These are phyloP conservation scores for Blomia tropicalis DNA, from an alignment of 2,888 invertebrate genomes.

Conservation along the genomic window DNA sequence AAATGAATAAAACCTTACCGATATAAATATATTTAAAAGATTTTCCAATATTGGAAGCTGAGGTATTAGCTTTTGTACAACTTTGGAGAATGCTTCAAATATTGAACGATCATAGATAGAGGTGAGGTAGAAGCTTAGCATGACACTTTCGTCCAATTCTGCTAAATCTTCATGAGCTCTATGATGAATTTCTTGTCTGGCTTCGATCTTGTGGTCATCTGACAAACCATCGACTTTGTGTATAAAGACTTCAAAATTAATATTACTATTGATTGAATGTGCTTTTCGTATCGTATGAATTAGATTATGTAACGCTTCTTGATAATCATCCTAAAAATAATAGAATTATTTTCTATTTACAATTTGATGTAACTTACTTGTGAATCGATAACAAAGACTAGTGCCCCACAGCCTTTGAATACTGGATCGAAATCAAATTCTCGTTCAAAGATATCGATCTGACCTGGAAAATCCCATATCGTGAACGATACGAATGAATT, in stretches of 20 bases:
- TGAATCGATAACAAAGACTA: conserved; percentile 98
- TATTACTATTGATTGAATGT: conserved; percentile 81
- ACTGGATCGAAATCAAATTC: conserved; percentile 89
- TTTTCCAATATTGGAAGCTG: conserved; percentile 93
- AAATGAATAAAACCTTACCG: conserved; percentile 43
- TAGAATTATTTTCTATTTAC: neutral
- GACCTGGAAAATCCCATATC: conserved; percentile 99
- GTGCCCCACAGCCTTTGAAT: conserved; percentile 88
- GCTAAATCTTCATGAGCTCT: conserved; percentile 77
- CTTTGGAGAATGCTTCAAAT: conserved; percentile 99
- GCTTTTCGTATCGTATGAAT: conserved; percentile 85
- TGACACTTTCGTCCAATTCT: conserved; percentile 54
- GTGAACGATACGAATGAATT: conserved; percentile 97
- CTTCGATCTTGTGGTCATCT: conserved; percentile 98
- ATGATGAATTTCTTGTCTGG: conserved; percentile 93
- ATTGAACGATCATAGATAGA: conserved; percentile 99
- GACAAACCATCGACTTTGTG: conserved; percentile 98
- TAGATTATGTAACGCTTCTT: conserved; percentile 80
- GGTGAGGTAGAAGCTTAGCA: conserved; percentile 74
- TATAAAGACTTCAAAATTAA: conserved; percentile 94
- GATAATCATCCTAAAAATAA: conserved; percentile 59
- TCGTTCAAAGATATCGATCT: conserved; percentile 92
- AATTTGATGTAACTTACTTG: conserved; percentile 29
- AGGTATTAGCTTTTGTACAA: conserved; percentile 94
- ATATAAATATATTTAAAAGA: conserved; percentile 88